Evolutionary conservation across 2,797 vertebrate genomes (phyloP), one percentile per base, ranked within the genome.

Genomic region (Pangasius mekongensis): DNA sequence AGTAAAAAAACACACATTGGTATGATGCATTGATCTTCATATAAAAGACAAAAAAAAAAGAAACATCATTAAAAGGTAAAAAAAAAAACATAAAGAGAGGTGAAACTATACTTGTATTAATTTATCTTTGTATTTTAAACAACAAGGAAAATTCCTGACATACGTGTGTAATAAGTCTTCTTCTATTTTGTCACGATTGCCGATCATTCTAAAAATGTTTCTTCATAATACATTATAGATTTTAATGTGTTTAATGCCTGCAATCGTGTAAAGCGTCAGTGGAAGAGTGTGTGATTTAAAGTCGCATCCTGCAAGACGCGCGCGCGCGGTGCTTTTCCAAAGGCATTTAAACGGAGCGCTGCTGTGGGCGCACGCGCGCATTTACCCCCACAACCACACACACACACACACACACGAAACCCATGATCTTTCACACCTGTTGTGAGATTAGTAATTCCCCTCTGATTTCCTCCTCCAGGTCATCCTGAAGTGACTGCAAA

Each of bases 11-110:
- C 18, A 84, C 95, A 96, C 95, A 96, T 95, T 93, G 95, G 94
- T 95, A 96, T 97, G 97, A 97, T 96, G 96, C 94, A 95, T 95
- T 95, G 94, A 97, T 96, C 95, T 96, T 97, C 96, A 95, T 83
- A 89, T 93, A 92, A 85, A 95, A 94, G 94, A 95, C 87, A 36
- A 54, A 74, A 74, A 54, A 74, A 74, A 85, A 73, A 27, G 11
- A 74, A 9, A 6, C n/a, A 84, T 71, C 11, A 27, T 22, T 56
- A 3, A 69, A 67, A 71, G 18, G 36, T 64, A 58, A 30, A 69
- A 60, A 39, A 1, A 47, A 39, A 4, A 71, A 9, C 13, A 27
- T 27, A 43, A 27, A 43, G 11, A 43, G 11, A 27, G 0, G 20
- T 43, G 30, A 60, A 4, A 39, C 2, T 27, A 62, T n/a, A 62